Evolutionary conservation across 1,140 invertebrate species (phyloP).

Genomic region (Pseudomyrmex sp.): DNA sequence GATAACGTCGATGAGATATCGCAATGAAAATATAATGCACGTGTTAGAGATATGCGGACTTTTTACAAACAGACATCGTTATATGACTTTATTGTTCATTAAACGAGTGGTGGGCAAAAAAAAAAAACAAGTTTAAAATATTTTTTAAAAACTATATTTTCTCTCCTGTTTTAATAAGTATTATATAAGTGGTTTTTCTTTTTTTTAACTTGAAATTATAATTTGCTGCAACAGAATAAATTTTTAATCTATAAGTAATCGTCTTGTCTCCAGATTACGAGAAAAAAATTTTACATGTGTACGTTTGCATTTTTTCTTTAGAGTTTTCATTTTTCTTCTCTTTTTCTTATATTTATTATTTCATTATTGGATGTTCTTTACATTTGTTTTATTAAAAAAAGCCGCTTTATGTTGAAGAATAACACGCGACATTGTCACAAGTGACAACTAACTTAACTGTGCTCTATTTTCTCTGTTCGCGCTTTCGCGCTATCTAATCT

Average conservation of each 20-base stretch:
- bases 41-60: not conserved
- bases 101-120: not conserved
- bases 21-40: slow-evolving; percentile 23
- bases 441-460: not conserved
- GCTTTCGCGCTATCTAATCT: slow-evolving; percentile 29
- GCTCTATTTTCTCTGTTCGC: slow-evolving; percentile 14
- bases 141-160: not conserved
- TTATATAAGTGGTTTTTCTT: not conserved
- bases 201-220: not conserved
- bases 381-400: too few relatives aligned
- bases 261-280: too few relatives aligned
- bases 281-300: too few relatives aligned
- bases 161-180: not conserved
- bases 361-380: too few relatives aligned
- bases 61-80: not conserved
- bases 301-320: too few relatives aligned
- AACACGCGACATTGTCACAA: not conserved
- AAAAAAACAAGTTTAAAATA: not conserved
- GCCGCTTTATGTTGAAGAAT: not conserved
- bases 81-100: not conserved
- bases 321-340: too few relatives aligned
- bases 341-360: too few relatives aligned
- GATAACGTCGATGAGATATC: slow-evolving; percentile 31
- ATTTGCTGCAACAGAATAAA: not conserved
- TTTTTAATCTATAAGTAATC: too few relatives aligned